phyloP scores from a whole-genome alignment of 2,113 vertebrate species.

The Halcyon malimbica region DNA sequence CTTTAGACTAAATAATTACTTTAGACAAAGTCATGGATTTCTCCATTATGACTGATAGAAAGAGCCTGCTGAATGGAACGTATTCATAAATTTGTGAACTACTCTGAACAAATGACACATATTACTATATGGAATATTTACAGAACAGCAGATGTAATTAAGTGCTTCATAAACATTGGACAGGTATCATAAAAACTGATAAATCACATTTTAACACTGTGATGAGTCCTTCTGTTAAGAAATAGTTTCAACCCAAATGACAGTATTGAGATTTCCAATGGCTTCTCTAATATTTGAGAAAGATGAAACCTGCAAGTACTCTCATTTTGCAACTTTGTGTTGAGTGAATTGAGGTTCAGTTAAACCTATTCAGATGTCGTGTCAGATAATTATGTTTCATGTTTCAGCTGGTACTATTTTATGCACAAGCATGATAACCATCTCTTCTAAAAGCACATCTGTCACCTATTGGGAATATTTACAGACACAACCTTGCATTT shows the following conservation, averaged over 20 bases:
- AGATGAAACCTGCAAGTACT: neutral
- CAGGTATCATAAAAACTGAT: neutral
- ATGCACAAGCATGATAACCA: neutral
- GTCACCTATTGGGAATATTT: neutral
- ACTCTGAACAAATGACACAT: neutral
- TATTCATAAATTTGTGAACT: neutral
- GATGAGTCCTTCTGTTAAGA: neutral
- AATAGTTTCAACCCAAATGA: neutral
- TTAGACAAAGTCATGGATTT: neutral
- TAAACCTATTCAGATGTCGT: neutral
- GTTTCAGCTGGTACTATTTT: neutral
- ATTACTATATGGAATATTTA: neutral
- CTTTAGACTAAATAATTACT: constrained; percentile 7
- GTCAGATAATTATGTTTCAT: neutral
- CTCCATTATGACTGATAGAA: neutral
- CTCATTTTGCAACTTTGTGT: neutral
- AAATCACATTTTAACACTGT: neutral
- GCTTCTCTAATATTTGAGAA: neutral
- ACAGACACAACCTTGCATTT: neutral
- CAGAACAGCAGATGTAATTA: neutral
- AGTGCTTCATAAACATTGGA: neutral
- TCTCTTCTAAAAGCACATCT: neutral
- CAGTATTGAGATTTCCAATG: neutral
- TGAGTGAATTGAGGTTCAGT: neutral
- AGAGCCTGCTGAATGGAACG: neutral